Base-by-base conservation (phyloP, 2,113 vertebrate genomes). In the Hemiprocne comata region DNA sequence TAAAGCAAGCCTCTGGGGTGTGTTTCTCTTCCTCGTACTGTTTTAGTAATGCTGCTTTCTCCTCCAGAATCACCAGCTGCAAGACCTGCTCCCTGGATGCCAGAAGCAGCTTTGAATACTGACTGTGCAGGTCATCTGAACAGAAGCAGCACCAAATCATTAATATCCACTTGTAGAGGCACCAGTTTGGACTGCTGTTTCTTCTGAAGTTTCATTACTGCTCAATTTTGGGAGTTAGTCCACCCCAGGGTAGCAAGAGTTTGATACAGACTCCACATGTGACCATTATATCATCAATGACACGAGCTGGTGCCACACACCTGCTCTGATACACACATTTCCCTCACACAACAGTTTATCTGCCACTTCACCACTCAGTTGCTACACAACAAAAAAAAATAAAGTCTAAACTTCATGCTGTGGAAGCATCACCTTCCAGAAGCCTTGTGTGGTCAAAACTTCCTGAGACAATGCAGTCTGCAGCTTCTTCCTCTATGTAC, bases 91-190 rank as follows among this genome's bases (percentile, higher is more conserved):
- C 96, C 46, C 98, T 98, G 25, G 99, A 99, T 55, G 99, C 99
- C 97, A 99, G 97, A 91, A 99, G 98, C 93, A 99, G 97, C 97
- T 99, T 99, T 69, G 99, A 99, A 97, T 99, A 99, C 42, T 98
- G 98, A 89, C 98, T 98, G 53, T 98, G 98, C 25, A 98, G 98
- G 60, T 98, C 98, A 97, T 98, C 98, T 98, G 81, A 44, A 85
- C 31, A 69, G 58, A 93, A 81, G 14, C 38, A 82, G 36, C 26
- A 85, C 5, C 61, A 87, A 50, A 69, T 23, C 69, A 57, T 95
- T 71, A 95, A 26, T 7, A 81, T 11, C 34, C 5, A 3, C 9
- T 17, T 0, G 0, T 0, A 71, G 51, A 84, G 11, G 8, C 76
- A 66, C 10, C 51, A 38, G 11, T 28, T 21, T 44, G 57, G 51